These are phyloP conservation scores for Ylistrum balloti DNA, from an alignment of 1,140 invertebrate genomes.

Conservation along the genomic window DNA sequence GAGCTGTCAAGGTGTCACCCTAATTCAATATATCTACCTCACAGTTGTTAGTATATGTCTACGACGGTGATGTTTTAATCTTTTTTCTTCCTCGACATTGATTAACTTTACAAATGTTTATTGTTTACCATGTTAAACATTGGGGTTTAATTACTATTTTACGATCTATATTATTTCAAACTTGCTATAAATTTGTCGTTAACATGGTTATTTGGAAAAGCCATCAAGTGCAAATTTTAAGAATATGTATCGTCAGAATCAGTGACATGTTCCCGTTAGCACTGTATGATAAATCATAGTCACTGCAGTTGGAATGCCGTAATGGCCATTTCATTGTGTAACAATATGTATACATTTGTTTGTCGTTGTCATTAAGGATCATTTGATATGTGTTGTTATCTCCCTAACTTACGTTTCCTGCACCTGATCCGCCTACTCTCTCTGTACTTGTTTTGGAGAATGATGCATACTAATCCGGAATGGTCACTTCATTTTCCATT, in stretches of 20 bases:
- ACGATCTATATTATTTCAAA: constrained; percentile 36
- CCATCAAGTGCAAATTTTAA: background rate
- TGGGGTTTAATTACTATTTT: background rate
- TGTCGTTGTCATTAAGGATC: background rate
- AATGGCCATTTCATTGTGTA: background rate
- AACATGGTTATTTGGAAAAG: background rate
- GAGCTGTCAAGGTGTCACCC: background rate
- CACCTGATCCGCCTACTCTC: no score
- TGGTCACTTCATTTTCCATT: no score
- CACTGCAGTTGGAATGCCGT: background rate
- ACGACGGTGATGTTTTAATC: background rate
- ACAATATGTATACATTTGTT: background rate
- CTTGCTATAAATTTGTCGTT: constrained; percentile 3
- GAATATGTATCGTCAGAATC: background rate
- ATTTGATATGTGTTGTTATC: background rate
- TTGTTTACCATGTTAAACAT: constrained; percentile 19
- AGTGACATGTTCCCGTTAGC: background rate
- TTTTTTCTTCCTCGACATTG: background rate
- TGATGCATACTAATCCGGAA: no score
- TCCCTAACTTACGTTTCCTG: background rate
- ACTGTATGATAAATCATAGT: background rate
- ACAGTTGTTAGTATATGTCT: background rate
- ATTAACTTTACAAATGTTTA: background rate
- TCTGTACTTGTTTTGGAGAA: no score
- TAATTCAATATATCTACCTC: constrained; percentile 15